Conservation (phyloP, 1,140 invertebrate species). For the Hydropsyche tenuis region DNA sequence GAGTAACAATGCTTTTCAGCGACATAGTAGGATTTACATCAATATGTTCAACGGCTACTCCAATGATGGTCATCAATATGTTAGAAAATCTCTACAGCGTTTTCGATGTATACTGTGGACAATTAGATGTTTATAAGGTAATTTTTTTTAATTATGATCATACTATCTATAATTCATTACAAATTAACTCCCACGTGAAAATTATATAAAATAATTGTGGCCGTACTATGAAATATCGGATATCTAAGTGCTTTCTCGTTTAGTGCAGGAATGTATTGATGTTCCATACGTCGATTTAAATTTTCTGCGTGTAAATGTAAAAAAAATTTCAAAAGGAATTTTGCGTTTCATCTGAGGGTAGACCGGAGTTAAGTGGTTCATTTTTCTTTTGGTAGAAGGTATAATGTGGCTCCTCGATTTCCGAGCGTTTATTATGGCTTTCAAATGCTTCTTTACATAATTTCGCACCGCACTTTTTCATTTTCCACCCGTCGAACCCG, state of each 20-base stretch:
- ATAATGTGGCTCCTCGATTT: conserved; percentile 3
- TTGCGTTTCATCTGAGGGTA: not conserved
- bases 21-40: conserved; percentile 97
- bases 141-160: too few species aligned
- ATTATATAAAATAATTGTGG: too few species aligned
- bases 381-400: not conserved
- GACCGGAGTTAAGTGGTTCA: conserved; percentile 19
- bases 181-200: too few species aligned
- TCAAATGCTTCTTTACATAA: conserved; percentile 3
- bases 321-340: not conserved
- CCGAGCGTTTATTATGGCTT: conserved; percentile 3
- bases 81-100: conserved; percentile 90
- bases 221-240: too few species aligned
- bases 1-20: conserved; percentile 93
- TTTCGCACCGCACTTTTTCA: not conserved
- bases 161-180: too few species aligned
- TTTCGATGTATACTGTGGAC: conserved; percentile 89
- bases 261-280: too few species aligned
- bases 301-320: too few species aligned
- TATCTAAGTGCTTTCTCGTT: too few species aligned
- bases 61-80: conserved; percentile 95
- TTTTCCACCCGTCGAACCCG: not conserved
- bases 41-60: conserved; percentile 88
- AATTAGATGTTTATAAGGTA: conserved; percentile 93
- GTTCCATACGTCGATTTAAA: too few species aligned